These are phyloP conservation scores for Notiomystis cincta DNA, from an alignment of 2,113 vertebrate genomes.

Conservation along the genomic window DNA sequence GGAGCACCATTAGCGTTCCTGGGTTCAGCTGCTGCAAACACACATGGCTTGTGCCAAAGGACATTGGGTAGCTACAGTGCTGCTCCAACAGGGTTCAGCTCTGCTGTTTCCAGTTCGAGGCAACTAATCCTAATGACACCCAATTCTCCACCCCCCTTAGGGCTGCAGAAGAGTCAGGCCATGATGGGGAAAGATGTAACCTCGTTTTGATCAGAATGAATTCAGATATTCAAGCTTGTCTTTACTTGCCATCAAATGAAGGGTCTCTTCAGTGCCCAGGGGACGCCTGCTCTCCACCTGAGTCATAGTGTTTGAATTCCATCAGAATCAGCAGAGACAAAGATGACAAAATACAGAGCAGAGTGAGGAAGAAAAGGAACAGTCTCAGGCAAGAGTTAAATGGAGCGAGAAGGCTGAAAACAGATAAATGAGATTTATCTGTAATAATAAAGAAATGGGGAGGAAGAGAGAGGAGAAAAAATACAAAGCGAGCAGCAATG, in stretches of 20 bases:
- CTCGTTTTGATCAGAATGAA: not conserved
- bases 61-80: not conserved
- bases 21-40: not conserved
- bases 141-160: not conserved
- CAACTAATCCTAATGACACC: not conserved
- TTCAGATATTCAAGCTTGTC: not conserved
- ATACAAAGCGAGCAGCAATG: not conserved
- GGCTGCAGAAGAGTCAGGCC: not conserved
- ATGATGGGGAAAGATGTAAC: rapidly evolving
- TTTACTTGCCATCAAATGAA: not conserved
- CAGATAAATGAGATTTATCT: not conserved
- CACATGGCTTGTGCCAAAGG: not conserved
- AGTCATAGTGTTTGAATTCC: not conserved
- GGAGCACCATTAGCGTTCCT: not conserved
- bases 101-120: not conserved
- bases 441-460: not conserved
- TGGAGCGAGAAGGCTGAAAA: not conserved
- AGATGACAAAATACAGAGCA: not conserved
- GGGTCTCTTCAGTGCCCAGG: not conserved
- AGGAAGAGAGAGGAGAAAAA: not conserved
- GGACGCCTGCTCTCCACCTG: not conserved
- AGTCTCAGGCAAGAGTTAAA: not conserved
- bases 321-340: not conserved
- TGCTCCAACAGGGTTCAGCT: not conserved
- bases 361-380: not conserved